phyloP scores from a whole-genome alignment of 2,113 vertebrate species.

The Cyprinodon variegatus region DNA sequence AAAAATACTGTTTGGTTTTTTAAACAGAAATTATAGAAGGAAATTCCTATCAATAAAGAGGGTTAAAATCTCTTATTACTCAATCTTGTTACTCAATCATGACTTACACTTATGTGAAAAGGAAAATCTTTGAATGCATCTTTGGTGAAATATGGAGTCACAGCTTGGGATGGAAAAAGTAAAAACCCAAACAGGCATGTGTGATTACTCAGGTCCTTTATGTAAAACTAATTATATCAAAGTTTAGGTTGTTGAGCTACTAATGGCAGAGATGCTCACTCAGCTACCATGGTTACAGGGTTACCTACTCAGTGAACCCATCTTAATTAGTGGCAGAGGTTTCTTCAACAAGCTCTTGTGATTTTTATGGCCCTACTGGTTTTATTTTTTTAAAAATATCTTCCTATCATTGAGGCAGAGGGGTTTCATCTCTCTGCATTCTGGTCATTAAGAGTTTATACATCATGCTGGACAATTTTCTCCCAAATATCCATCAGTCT shows the following conservation, averaged over 20 bases:
- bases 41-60: not conserved
- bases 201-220: not conserved
- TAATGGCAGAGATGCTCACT: not conserved
- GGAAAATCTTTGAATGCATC: conserved; percentile 12
- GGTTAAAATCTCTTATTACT: conserved; percentile 51
- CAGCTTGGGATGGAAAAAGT: not conserved
- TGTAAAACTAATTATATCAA: not conserved
- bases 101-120: too few species aligned
- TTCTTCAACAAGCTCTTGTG: not conserved
- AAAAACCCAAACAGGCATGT: not conserved
- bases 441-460: not conserved
- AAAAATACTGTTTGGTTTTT: not conserved
- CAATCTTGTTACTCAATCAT: not conserved
- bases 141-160: not conserved
- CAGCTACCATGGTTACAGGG: not conserved
- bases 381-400: not conserved
- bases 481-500: too few species aligned
- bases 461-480: too few species aligned
- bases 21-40: conserved; percentile 4
- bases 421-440: not conserved
- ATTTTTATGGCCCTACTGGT: not conserved
- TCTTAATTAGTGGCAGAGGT: not conserved
- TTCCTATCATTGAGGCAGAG: not conserved
- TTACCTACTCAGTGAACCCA: not conserved
- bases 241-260: not conserved